These are phyloP conservation scores for Osmerus mordax DNA, from an alignment of 2,113 vertebrate genomes.

Conservation along the genomic window DNA sequence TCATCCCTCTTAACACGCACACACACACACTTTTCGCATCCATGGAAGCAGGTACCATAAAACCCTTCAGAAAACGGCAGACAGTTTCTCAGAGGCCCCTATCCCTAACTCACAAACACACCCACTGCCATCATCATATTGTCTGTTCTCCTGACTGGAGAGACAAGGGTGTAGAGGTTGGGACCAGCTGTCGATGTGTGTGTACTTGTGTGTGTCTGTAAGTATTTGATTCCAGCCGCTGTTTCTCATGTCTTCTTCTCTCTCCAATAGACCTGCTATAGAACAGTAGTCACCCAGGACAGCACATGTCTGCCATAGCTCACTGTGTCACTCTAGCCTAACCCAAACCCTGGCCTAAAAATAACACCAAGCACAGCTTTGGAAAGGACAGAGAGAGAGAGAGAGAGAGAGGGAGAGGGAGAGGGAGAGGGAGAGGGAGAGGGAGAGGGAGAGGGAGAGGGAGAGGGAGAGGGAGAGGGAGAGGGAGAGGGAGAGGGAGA, in stretches of 20 bases:
- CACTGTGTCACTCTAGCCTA: slow-evolving; percentile 38
- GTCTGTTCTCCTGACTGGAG: too few species aligned
- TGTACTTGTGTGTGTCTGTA: too few species aligned
- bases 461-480: neutral
- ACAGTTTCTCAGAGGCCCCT: too few species aligned
- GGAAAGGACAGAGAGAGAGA: slow-evolving; percentile 9
- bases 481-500: slow-evolving; percentile 17
- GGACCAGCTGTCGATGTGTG: too few species aligned
- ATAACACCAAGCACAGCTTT: slow-evolving; percentile 52
- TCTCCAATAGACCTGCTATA: neutral
- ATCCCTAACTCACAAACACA: too few species aligned
- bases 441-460: neutral
- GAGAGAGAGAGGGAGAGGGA: slow-evolving; percentile 20
- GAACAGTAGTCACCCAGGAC: neutral
- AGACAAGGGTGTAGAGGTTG: too few species aligned
- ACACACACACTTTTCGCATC: neutral
- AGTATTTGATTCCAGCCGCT: too few species aligned
- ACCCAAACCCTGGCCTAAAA: slow-evolving; percentile 54
- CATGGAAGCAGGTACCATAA: too few species aligned
- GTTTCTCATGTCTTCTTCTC: neutral
- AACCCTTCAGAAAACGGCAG: too few species aligned
- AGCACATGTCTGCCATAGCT: slow-evolving; percentile 53
- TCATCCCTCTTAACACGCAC: neutral
- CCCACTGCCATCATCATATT: too few species aligned
- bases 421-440: neutral